Base-by-base conservation (phyloP, 2,797 vertebrate genomes). In the Sardinella longiceps region DNA sequence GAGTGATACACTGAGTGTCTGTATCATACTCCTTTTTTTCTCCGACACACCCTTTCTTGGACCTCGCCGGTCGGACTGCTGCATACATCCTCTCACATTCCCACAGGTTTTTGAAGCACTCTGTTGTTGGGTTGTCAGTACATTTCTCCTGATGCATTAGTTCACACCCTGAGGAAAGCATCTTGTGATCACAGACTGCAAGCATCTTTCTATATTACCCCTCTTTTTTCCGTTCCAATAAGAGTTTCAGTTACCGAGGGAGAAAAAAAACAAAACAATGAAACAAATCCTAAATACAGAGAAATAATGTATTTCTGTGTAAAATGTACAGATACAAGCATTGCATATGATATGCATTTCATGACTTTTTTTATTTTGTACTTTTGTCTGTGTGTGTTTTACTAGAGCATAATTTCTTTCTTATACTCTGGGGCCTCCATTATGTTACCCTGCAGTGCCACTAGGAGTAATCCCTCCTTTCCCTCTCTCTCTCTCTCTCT, bases 281-380 rank as follows among this genome's bases (percentile, higher is more conserved):
- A 53, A 77, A 53, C 88, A 85, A 88, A 95, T 96, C 70, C 95
- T 97, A 96, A 97, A 96, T 96, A 95, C 96, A 96, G 96, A 96
- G 95, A 95, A 94, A 95, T 95, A 94, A 97, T 96, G 95, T 95
- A 95, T 98, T 96, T 95, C 94, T 95, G 96, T 99, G 97, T 99
- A 97, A 95, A 95, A 96, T 99, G 97, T 99, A 97, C 97, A 98
- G 96, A 97, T 96, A 96, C 95, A 97, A 96, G 96, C 97, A 97
- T 97, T 97, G 96, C 97, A 97, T 97, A 97, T 97, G 96, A 94
- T 96, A 94, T 93, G 94, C 95, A 94, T 95, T 86, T 88, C 95
- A 93, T 94, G 94, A 95, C 95, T 93, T 86, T 83, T 60, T 82
- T 33, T 39, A 81, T 87, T 84, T 84, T 83, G 86, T 93, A 95